phyloP scores from a whole-genome alignment of 2,113 vertebrate genomes.

The Sinocyclocheilus rhinocerous region DNA sequence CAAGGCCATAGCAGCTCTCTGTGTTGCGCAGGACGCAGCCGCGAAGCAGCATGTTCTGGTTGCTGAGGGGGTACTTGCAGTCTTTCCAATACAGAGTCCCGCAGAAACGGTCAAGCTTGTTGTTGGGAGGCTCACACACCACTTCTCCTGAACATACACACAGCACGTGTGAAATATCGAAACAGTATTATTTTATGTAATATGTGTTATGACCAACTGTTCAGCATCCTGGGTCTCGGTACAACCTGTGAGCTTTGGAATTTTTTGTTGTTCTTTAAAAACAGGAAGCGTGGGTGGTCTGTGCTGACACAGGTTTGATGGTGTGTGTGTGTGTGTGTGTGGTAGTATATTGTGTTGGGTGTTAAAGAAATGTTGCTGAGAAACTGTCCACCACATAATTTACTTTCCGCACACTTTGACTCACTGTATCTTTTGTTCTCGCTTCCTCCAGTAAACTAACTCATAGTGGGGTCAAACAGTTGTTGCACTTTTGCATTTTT shows the following conservation, averaged over 20 bases:
- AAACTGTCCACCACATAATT: slow-evolving; percentile 9
- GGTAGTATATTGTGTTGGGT: slow-evolving; percentile 11
- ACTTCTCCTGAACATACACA: slow-evolving; percentile 81
- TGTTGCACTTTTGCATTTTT: not conserved
- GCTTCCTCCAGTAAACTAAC: not conserved
- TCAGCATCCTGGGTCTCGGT: not conserved
- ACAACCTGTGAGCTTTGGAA: not conserved
- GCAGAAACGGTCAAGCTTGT: slow-evolving; percentile 91
- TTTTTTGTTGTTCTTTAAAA: slow-evolving; percentile 57
- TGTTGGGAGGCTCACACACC: slow-evolving; percentile 93
- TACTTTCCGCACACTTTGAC: not conserved
- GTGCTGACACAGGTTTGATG: slow-evolving; percentile 57
- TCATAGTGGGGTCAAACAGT: not conserved
- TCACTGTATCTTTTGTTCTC: not conserved
- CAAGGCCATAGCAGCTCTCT: slow-evolving; percentile 92
- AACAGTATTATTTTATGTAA: not conserved
- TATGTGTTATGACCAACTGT: not conserved
- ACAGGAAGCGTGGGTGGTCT: slow-evolving; percentile 58
- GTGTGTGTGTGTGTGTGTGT: slow-evolving; percentile 47
- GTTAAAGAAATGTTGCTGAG: slow-evolving; percentile 19
- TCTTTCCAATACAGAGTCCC: slow-evolving; percentile 89
- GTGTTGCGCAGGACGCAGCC: slow-evolving; percentile 96
- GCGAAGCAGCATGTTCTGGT: slow-evolving; percentile 92
- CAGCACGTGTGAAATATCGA: not conserved
- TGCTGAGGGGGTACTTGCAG: slow-evolving; percentile 84